A percentile compares a stretch with the other conserved stretches of the same genome.
Evolutionary conservation across 2,888 invertebrate species (phyloP).

Genomic region (Sclerodermus sp.): DNA sequence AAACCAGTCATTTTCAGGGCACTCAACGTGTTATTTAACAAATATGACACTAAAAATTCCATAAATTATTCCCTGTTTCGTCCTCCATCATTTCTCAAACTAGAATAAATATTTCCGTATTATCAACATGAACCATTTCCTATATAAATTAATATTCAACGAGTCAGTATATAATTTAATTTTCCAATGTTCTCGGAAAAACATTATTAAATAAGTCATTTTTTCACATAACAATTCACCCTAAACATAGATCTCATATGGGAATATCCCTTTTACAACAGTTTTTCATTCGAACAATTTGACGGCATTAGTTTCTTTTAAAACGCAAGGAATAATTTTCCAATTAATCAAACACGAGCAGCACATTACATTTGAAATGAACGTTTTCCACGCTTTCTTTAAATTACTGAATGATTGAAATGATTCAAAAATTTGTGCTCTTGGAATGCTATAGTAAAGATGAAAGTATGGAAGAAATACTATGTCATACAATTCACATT

Average conservation of each 20-base stretch:
- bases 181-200: background rate
- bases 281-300: too few species aligned
- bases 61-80: slow-evolving; percentile 33
- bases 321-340: slow-evolving; percentile 31
- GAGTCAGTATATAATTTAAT: slow-evolving; percentile 6
- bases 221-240: background rate
- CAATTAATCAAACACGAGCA: slow-evolving; percentile 13
- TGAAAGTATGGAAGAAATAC: slow-evolving; percentile 32
- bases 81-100: background rate
- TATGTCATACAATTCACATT: too few species aligned
- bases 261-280: too few species aligned
- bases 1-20: too few species aligned
- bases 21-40: too few species aligned
- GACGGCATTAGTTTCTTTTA: background rate
- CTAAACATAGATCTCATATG: too few species aligned
- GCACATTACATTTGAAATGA: slow-evolving; percentile 13
- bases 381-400: slow-evolving; percentile 20
- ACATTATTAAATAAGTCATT: slow-evolving; percentile 3
- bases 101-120: slow-evolving; percentile 8
- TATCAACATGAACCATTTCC: slow-evolving; percentile 6
- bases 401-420: slow-evolving; percentile 17
- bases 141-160: slow-evolving; percentile 7
- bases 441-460: slow-evolving; percentile 36
- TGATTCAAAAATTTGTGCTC: slow-evolving; percentile 38
- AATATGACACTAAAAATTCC: slow-evolving; percentile 20